Percentiles rank a stretch among this genome's conserved stretches.
Conservation (phyloP, 2,797 vertebrate species). For the Characodon lateralis region DNA sequence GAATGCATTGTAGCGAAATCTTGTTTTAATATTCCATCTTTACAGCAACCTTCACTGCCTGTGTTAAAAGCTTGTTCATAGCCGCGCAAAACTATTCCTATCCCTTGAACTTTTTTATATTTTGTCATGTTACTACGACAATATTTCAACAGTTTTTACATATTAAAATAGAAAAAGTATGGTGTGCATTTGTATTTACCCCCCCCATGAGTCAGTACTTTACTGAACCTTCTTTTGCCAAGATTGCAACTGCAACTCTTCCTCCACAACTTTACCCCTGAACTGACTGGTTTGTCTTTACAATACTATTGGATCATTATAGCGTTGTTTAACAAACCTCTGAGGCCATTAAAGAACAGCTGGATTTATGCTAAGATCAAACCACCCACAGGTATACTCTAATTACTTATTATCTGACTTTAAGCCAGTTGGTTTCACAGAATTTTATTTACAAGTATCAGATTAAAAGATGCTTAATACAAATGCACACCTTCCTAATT, state of each 20-base stretch:
- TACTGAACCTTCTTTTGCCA: neutral
- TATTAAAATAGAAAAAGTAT: neutral
- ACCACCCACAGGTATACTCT: neutral
- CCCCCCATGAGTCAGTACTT: neutral
- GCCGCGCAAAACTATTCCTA: neutral
- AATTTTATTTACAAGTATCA: neutral
- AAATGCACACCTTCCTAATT: neutral
- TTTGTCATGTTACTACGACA: neutral
- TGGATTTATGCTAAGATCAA: neutral
- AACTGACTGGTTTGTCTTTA: neutral
- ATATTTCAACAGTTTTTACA: neutral
- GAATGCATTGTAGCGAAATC: neutral
- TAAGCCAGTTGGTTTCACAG: constrained; percentile 1
- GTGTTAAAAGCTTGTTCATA: constrained; percentile 1
- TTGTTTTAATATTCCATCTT: neutral
- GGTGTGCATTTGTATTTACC: neutral
- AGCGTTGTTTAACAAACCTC: neutral
- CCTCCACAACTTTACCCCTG: neutral
- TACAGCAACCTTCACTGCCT: constrained; percentile 23
- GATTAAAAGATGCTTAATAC: neutral
- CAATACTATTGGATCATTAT: neutral
- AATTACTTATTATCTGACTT: neutral
- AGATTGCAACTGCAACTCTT: neutral
- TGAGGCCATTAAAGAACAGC: neutral
- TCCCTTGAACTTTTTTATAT: neutral